phyloP scores from a whole-genome alignment of 23 tunicate genomes.

The Trididemnum clinides region DNA sequence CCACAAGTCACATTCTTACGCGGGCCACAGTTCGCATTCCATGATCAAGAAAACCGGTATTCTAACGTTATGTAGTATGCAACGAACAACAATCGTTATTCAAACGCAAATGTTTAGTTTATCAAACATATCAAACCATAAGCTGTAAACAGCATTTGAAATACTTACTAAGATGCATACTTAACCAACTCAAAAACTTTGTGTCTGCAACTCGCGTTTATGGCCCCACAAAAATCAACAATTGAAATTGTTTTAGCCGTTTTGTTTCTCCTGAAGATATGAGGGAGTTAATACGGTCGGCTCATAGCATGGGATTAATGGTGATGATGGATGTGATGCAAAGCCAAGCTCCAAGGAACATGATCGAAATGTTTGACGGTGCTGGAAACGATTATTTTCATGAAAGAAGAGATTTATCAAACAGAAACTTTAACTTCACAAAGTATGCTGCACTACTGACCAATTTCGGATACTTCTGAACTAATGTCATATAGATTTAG shows the following conservation, averaged over 20 bases:
- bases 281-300: conserved; percentile 65
- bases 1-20: too few relatives aligned
- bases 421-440: conserved; percentile 36
- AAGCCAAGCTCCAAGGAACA: conserved; percentile 73
- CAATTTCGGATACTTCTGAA: neutral
- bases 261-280: conserved; percentile 92
- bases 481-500: too few relatives aligned
- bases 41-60: too few relatives aligned
- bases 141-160: too few relatives aligned
- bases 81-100: too few relatives aligned
- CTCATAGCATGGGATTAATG: conserved; percentile 82
- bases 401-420: conserved; percentile 27
- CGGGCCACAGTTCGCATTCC: too few relatives aligned
- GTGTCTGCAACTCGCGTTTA: too few relatives aligned
- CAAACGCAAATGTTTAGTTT: too few relatives aligned
- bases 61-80: too few relatives aligned
- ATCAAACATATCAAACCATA: too few relatives aligned
- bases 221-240: neutral
- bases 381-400: conserved; percentile 59
- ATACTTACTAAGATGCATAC: too few relatives aligned
- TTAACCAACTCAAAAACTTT: too few relatives aligned
- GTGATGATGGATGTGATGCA: conserved; percentile 90
- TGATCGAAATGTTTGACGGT: conserved; percentile 84
- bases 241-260: conserved; percentile 47
- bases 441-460: conserved; percentile 4